These are phyloP conservation scores for Nyctibius grandis DNA, from an alignment of 2,797 vertebrate genomes.

Conservation along the genomic window DNA sequence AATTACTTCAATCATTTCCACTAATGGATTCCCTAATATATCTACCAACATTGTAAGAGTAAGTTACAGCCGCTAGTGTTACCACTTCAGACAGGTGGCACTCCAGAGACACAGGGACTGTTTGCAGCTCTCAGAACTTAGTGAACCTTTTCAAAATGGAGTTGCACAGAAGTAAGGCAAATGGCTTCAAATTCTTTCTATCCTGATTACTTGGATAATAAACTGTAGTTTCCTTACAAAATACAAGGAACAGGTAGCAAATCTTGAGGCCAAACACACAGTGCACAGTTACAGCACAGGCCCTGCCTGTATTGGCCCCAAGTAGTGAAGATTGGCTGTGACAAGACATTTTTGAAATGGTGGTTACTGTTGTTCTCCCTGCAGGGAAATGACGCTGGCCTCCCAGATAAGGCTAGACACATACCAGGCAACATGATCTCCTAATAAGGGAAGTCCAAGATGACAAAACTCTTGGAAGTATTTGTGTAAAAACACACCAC, in stretches of 20 bases:
- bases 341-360: neutral
- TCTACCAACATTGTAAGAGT: neutral
- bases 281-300: neutral
- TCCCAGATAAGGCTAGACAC: neutral
- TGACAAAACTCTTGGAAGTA: neutral
- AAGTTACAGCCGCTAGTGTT: neutral
- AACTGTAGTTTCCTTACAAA: neutral
- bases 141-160: neutral
- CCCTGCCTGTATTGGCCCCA: neutral
- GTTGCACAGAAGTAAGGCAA: neutral
- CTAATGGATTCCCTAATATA: neutral
- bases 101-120: neutral
- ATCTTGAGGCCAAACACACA: neutral
- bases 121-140: neutral
- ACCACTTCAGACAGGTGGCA: too few relatives aligned
- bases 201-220: neutral
- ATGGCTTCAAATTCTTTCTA: neutral
- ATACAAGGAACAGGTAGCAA: neutral
- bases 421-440: neutral
- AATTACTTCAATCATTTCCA: neutral
- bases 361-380: neutral
- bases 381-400: neutral
- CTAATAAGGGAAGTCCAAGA: neutral
- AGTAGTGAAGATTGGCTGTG: neutral
- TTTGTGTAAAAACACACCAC: neutral